Evolutionary conservation across 2,888 invertebrate genomes (phyloP).

Genomic region (Drosophila putrida): DNA sequence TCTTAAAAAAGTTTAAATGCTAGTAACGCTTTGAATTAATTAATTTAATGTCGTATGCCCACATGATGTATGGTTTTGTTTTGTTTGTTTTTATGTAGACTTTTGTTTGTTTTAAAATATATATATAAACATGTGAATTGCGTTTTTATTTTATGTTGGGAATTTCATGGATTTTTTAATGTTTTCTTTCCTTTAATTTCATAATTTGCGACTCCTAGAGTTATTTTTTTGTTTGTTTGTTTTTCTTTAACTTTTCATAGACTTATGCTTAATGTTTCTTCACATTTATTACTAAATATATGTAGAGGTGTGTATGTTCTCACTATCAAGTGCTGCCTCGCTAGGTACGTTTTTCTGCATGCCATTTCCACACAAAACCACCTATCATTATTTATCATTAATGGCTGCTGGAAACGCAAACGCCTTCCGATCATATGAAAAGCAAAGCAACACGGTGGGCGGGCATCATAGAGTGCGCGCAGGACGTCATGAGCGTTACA

Average conservation of each 20-base stretch:
- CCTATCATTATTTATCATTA: slow-evolving; percentile 9
- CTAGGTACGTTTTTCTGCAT: slow-evolving; percentile 29
- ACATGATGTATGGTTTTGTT: slow-evolving; percentile 60
- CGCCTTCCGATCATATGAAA: slow-evolving; percentile 40
- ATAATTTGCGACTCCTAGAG: slow-evolving; percentile 72
- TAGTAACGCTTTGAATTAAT: slow-evolving; percentile 74
- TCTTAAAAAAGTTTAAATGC: slow-evolving; percentile 76
- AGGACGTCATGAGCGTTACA: slow-evolving; percentile 80
- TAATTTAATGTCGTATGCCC: slow-evolving; percentile 71
- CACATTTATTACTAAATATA: slow-evolving; percentile 78
- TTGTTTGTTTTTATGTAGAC: slow-evolving; percentile 27
- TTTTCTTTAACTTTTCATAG: slow-evolving; percentile 67
- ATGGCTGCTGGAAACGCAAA: slow-evolving; percentile 49
- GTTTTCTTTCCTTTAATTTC: slow-evolving; percentile 66
- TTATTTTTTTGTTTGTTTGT: slow-evolving; percentile 26
- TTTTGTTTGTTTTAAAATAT: slow-evolving; percentile 61
- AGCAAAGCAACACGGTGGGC: slow-evolving; percentile 72
- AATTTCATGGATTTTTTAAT: slow-evolving; percentile 69
- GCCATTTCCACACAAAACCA: slow-evolving; percentile 25
- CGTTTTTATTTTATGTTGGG: slow-evolving; percentile 63
- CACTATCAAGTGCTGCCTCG: slow-evolving; percentile 60
- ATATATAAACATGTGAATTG: slow-evolving; percentile 60
- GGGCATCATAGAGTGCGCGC: slow-evolving; percentile 64
- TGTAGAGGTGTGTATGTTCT: slow-evolving; percentile 72
- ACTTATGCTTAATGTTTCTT: slow-evolving; percentile 75